A percentile compares a stretch with the other conserved stretches of the same genome.
These are phyloP conservation scores for Leptinotarsa lineolata DNA, from an alignment of 1,140 invertebrate genomes.

Conservation along the genomic window DNA sequence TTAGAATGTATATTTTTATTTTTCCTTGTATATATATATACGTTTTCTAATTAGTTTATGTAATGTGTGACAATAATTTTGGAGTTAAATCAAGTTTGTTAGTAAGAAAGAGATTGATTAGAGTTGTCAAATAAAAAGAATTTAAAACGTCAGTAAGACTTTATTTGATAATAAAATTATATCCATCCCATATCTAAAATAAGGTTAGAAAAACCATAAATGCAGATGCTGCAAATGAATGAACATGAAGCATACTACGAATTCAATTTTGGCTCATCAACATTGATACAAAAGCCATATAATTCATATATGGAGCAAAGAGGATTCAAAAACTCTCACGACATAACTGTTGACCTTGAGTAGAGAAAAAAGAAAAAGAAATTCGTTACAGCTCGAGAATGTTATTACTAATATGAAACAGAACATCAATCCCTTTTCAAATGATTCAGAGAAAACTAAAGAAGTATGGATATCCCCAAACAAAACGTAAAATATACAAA, in stretches of 20 bases:
- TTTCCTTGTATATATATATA: too few species aligned
- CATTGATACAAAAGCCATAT: conserved; percentile 35
- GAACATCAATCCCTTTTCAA: conserved; percentile 42
- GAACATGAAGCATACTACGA: conserved; percentile 27
- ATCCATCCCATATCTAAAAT: too few species aligned
- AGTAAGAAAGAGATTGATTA: too few species aligned
- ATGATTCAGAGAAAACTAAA: conserved; percentile 22
- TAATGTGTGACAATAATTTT: too few species aligned
- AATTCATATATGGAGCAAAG: conserved; percentile 30
- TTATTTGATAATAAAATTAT: too few species aligned
- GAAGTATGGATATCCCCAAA: conserved; percentile 41
- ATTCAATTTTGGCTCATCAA: conserved; percentile 36
- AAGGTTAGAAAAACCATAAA: too few species aligned
- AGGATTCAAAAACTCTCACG: conserved; percentile 24
- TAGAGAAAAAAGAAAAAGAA: conserved; percentile 4
- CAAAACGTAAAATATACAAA: conserved; percentile 33
- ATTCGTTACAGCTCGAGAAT: conserved; percentile 10
- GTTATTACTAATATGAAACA: conserved; percentile 33
- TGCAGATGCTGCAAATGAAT: too few species aligned
- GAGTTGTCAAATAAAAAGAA: too few species aligned
- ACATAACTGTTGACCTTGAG: conserved; percentile 20
- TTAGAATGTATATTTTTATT: too few species aligned
- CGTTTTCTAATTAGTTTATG: too few species aligned
- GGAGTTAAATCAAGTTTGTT: too few species aligned
- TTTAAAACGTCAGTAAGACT: too few species aligned